These are phyloP conservation scores for Lontra canadensis DNA, from an alignment of 2,113 vertebrate genomes.

Conservation along the genomic window DNA sequence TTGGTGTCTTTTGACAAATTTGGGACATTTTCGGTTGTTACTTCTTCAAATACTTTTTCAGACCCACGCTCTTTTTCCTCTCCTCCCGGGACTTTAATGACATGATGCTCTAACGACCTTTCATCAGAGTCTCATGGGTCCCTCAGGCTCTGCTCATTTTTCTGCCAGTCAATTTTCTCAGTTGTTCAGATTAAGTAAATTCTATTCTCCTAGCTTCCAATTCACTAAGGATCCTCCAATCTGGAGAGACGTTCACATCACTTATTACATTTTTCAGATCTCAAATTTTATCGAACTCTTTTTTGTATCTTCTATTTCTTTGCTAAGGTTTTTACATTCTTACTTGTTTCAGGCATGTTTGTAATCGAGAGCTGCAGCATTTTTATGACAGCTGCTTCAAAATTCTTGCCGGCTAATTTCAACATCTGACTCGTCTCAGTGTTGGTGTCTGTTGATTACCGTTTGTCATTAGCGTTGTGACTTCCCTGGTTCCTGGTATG, in stretches of 20 bases:
- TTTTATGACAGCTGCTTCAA: conserved; percentile 16
- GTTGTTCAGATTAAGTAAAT: not conserved
- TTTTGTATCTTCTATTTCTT: not conserved
- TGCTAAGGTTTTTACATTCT: not conserved
- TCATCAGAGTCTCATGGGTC: not conserved
- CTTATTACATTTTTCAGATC: conserved; percentile 13
- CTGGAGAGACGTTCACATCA: not conserved
- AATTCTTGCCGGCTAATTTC: not conserved
- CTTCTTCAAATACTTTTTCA: conserved; percentile 24
- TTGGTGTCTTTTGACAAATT: not conserved
- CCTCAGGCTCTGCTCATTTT: not conserved
- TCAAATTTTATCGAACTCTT: conserved; percentile 7
- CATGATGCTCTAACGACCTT: conserved; percentile 14
- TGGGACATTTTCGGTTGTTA: not conserved
- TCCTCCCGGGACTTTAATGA: not conserved
- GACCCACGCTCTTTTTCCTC: not conserved
- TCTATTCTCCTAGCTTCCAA: not conserved
- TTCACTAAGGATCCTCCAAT: not conserved
- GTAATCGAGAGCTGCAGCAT: not conserved
- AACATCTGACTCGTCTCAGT: not conserved
- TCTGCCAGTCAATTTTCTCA: not conserved
- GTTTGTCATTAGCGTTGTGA: not conserved
- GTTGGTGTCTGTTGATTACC: not conserved
- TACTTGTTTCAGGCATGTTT: not conserved
- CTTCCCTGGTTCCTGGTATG: not conserved